These are phyloP conservation scores for mouse (Mus musculus) DNA, from an alignment of 2,113 vertebrate species.

Conservation along the genomic window GRCm39 chr9:48980501-48981000, in stretches of 20 bases:
- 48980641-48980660: neutral
- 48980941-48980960: conserved; percentile 48
- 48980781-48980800: neutral
- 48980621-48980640: neutral
- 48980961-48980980: conserved; percentile 16
- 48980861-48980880: conserved; percentile 88
- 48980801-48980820: neutral
- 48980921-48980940: conserved; percentile 74
- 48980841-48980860: neutral
- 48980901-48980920: conserved; percentile 88
- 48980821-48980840: conserved; percentile 36
- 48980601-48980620: neutral
- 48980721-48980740: neutral
- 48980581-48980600: neutral
- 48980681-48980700: neutral
- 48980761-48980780: neutral
- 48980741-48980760: neutral
- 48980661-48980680: neutral
- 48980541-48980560: neutral
- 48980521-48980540: neutral
- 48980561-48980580: neutral
- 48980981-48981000: conserved; percentile 86
- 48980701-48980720: neutral
- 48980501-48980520: neutral
- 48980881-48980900: conserved; percentile 87